Percentiles rank a stretch among this genome's conserved stretches.
Evolutionary conservation across 2,113 vertebrate genomes (phyloP).

Genomic region (Colius striatus): DNA sequence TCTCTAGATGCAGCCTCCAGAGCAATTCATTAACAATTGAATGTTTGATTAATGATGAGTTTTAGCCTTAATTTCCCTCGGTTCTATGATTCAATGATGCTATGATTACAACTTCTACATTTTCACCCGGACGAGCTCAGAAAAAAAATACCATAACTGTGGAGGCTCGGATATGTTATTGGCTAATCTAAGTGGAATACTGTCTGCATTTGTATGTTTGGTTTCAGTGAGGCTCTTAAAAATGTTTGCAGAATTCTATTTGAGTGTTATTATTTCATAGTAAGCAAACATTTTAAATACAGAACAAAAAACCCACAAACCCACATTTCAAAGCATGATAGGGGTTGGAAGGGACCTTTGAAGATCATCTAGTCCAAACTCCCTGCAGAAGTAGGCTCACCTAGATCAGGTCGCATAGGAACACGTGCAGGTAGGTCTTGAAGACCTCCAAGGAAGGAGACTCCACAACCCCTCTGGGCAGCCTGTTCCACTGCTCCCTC

Average conservation of each 20-base stretch:
- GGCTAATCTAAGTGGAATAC: background rate
- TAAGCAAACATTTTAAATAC: background rate
- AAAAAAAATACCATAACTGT: background rate
- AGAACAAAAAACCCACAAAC: background rate
- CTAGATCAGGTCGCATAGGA: no score
- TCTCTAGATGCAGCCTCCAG: background rate
- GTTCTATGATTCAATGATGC: no score
- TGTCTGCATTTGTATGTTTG: background rate
- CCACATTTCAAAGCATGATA: no score
- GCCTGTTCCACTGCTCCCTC: no score
- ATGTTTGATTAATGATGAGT: background rate
- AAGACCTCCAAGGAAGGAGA: no score
- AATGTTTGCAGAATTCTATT: background rate
- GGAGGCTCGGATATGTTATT: background rate
- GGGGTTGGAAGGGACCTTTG: no score
- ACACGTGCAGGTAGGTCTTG: no score
- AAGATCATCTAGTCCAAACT: no score
- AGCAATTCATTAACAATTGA: background rate
- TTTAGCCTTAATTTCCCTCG: background rate
- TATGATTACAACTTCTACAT: no score
- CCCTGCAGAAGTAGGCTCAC: no score
- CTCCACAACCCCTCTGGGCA: no score
- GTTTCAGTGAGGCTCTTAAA: background rate
- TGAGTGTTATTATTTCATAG: background rate
- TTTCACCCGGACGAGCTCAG: background rate